phyloP scores from a whole-genome alignment of 1,140 invertebrate species.

The Panulirus ornatus region DNA sequence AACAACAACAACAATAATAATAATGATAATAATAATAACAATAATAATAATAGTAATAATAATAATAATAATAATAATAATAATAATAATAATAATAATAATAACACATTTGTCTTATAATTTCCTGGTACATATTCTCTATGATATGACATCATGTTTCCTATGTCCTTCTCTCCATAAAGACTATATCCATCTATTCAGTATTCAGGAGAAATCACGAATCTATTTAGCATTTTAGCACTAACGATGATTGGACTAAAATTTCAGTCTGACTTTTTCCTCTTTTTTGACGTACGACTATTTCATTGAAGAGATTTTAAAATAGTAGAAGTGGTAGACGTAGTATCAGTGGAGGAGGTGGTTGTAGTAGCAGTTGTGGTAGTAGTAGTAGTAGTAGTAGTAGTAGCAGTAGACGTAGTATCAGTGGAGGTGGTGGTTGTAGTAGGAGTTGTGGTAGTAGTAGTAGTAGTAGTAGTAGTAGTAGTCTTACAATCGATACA shows the following conservation, averaged over 20 bases:
- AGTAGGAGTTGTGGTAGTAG: too few species aligned
- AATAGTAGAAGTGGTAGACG: too few species aligned
- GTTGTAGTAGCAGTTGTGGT: too few species aligned
- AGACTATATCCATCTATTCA: neutral
- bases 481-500: too few species aligned
- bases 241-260: neutral
- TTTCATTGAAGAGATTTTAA: too few species aligned
- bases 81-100: conserved; percentile 12
- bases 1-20: conserved; percentile 6
- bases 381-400: too few species aligned
- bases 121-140: neutral
- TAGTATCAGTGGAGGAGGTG: too few species aligned
- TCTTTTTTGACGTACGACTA: neutral
- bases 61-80: conserved; percentile 17
- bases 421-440: too few species aligned
- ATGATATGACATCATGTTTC: neutral
- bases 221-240: neutral
- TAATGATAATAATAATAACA: neutral
- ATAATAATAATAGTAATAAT: conserved; percentile 1
- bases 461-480: too few species aligned
- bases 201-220: neutral
- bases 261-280: neutral
- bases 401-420: too few species aligned
- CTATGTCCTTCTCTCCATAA: conserved; percentile 15
- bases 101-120: neutral